Base-by-base conservation (phyloP, 64 coral and sea anemone species). In the Stichodactyla helianthus region DNA sequence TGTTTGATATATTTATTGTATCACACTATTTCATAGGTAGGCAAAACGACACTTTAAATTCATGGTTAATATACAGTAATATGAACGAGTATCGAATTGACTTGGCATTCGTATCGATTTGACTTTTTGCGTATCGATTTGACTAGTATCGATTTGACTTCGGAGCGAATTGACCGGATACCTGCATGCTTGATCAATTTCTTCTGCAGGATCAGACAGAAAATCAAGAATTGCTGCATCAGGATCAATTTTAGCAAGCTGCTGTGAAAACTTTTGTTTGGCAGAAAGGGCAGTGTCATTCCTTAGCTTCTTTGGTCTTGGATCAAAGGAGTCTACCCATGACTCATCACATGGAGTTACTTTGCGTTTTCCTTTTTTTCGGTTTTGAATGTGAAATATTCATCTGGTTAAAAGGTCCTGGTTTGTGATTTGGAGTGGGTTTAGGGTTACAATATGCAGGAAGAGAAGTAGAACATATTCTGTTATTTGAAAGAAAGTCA, bases 361-460 rank as follows among this genome's bases (percentile, higher is more conserved):
- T 57, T 89, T 86, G 17, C 83, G 51, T 81, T 89, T 89, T 12
- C 88, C 85, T 44, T 89, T 77, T 64, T 59, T 88, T 7, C n/a
- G 68, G 68, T 67, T 20, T 26, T 53, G 82, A 67, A 54, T 86
- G 44, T 11, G 78, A 86, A 19, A 86, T 86, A 83, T 93, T 93
- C 84, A 89, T 82, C 59, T 89, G 57, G 60, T 52, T 80, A 82
- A 86, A 86, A 79, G 87, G 86, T 56, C 87, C 54, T 68, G 87
- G 35, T 44, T 44, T 44, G 35, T 44, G 35, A 44, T 44, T 44
- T 44, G 35, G 35, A 44, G 35, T 44, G 87, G 71, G 71, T 62
- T 91, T 80, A 68, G 87, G 87, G 84, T 89, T 89, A 87, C 87
- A 93, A 54, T 89, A 89, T 57, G 87, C 92, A 79, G 92, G 88